Base-by-base conservation (phyloP, 2,113 vertebrate species). In the Amblyornis subalaris region DNA sequence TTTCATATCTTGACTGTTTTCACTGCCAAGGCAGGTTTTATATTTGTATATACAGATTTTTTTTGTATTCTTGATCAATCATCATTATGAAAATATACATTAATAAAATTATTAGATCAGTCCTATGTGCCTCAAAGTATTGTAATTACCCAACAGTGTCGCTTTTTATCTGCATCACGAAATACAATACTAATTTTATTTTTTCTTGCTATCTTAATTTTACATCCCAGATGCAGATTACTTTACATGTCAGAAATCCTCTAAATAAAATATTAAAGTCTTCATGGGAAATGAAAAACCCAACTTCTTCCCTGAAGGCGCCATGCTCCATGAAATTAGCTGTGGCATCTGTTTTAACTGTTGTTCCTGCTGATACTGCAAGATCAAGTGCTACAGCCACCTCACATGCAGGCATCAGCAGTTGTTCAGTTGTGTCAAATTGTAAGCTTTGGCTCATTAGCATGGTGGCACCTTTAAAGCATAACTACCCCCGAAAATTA, bases 361-460 rank as follows among this genome's bases (percentile, higher is more conserved):
- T 84, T 92, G 35, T 60, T 90, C 50, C 31, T 95, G 80, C 95
- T 95, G 95, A 95, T 80, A 25, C 38, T 86, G 60, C 65, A 93
- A 60, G 33, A 81, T 78, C 33, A 47, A 85, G 35, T 66, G 44
- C n/a, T 38, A 22, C 24, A 76, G 33, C 70, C 38, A 40, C 65
- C 62, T 92, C 38, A 19, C 14, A n/a, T 58, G 67, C 61, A 57
- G 74, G 42, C 81, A 74, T 90, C 89, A 89, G 74, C 67, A 71
- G 3, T 92, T 90, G 40, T 55, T 93, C 58, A 47, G n/a, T 85
- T 83, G 76, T 89, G 65, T 83, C 75, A 77, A 69, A 58, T 57
- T 69, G 25, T 64, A 70, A 94, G 57, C n/a, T 75, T 48, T 40
- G 72, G 57, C 74, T 93, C 77, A 82, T 95, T 86, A 96, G 35